Evolutionary conservation across 2,888 invertebrate genomes (phyloP).

Genomic region (Megamerina dolium): DNA sequence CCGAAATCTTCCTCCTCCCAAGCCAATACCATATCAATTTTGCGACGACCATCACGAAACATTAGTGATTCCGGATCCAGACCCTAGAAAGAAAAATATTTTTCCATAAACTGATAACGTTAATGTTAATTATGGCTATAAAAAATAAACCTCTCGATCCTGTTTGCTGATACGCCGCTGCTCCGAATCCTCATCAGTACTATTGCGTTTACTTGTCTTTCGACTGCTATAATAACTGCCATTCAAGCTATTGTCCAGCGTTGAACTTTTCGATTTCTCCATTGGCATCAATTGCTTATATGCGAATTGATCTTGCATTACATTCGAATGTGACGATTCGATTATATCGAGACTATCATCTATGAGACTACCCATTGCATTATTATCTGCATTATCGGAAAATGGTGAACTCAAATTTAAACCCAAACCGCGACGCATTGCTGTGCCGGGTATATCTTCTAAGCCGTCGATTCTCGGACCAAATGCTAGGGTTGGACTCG

Average conservation of each 20-base stretch:
- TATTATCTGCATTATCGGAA: conserved; percentile 6
- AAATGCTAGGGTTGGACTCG: conserved; percentile 51
- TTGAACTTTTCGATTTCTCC: conserved; percentile 32
- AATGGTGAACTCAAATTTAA: conserved; percentile 32
- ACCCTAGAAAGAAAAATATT: conserved; percentile 37
- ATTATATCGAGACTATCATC: conserved; percentile 22
- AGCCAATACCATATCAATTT: conserved; percentile 84
- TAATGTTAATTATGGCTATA: no score
- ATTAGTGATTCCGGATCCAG: conserved; percentile 64
- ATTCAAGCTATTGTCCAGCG: conserved; percentile 32
- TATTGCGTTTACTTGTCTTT: conserved; percentile 41
- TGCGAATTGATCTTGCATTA: conserved; percentile 35
- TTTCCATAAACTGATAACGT: no score
- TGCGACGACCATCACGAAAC: conserved; percentile 70
- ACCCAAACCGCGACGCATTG: conserved; percentile 41
- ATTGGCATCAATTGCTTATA: conserved; percentile 32
- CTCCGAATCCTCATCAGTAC: conserved; percentile 28
- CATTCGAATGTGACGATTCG: conserved; percentile 33
- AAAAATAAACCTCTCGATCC: conserved; percentile 38
- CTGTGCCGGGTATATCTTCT: conserved; percentile 49
- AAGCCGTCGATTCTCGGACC: conserved; percentile 50
- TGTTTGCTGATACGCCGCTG: conserved; percentile 45
- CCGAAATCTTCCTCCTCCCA: conserved; percentile 76
- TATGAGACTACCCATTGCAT: conserved; percentile 13
- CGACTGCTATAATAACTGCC: conserved; percentile 38